These are phyloP conservation scores for Drosophila guanche DNA, from an alignment of 1,140 invertebrate genomes.

Conservation along the genomic window DNA sequence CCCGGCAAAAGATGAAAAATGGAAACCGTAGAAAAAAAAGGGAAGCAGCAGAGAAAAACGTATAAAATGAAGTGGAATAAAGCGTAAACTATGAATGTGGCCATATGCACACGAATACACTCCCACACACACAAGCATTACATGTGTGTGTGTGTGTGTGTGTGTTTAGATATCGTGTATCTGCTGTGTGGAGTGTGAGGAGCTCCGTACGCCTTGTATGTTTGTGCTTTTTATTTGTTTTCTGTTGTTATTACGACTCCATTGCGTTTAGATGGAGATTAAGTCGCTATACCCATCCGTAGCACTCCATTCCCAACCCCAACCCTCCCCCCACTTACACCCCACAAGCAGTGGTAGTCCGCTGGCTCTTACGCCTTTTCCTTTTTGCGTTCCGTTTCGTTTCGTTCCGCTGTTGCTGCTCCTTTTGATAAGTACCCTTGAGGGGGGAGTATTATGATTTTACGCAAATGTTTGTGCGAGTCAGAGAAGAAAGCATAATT, in stretches of 20 bases:
- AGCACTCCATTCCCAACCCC: not conserved
- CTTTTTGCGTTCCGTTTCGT: constrained; percentile 26
- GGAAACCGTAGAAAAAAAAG: not conserved
- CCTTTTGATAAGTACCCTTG: constrained; percentile 2
- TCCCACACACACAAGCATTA: not conserved
- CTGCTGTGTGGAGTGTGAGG: constrained; percentile 8
- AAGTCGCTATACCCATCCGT: constrained; percentile 51
- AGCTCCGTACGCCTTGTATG: too few species aligned
- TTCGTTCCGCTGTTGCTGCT: constrained; percentile 8
- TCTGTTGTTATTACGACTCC: constrained; percentile 79
- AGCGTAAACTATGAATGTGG: constrained; percentile 73
- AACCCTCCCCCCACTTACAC: too few species aligned
- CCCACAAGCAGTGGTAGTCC: constrained; percentile 18
- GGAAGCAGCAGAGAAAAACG: constrained; percentile 13
- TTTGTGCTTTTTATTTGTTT: constrained; percentile 75
- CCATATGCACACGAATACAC: constrained; percentile 20
- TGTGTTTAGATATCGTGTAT: constrained; percentile 21
- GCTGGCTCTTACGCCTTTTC: constrained; percentile 29
- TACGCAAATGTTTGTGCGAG: too few species aligned
- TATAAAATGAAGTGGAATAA: constrained; percentile 79
- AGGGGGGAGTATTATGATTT: too few species aligned
- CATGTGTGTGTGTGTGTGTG: constrained; percentile 12
- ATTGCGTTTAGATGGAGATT: constrained; percentile 81
- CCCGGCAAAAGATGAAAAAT: constrained; percentile 48
- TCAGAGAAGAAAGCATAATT: too few species aligned